Conservation (phyloP, 2,797 vertebrate species). For the Falco naumanni region DNA sequence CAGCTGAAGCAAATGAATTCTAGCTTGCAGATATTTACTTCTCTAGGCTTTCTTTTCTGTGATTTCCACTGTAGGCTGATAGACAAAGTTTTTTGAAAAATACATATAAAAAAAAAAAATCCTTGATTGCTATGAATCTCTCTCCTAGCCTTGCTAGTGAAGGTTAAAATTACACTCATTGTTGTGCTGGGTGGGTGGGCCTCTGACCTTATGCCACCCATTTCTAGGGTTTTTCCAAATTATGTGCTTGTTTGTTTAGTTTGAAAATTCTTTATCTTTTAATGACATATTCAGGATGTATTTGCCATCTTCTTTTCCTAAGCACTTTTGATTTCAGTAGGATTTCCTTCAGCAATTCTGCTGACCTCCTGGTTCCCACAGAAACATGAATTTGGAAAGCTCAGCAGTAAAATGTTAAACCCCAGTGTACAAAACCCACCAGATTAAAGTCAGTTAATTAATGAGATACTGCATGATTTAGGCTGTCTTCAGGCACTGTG, state of each 20-base stretch:
- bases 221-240: conserved; percentile 17
- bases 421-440: neutral
- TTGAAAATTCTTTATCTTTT: neutral
- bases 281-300: neutral
- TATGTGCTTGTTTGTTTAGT: neutral
- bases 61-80: neutral
- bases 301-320: neutral
- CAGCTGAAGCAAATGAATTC: neutral
- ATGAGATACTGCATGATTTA: conserved; percentile 27
- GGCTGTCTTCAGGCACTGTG: conserved; percentile 33
- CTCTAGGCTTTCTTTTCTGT: neutral
- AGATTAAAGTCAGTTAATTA: conserved; percentile 57
- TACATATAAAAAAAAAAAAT: neutral
- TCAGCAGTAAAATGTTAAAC: conserved; percentile 20
- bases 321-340: conserved; percentile 21
- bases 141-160: neutral
- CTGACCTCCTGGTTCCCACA: conserved; percentile 9
- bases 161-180: neutral
- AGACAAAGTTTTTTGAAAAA: neutral
- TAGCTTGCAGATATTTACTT: neutral
- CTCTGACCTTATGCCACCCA: neutral
- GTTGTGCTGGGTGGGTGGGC: neutral
- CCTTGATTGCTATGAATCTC: neutral
- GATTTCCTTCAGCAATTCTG: conserved; percentile 23
- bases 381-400: conserved; percentile 4